Percentiles rank a stretch among this genome's conserved stretches.
These are phyloP conservation scores for Neotoxoptera formosana DNA, from an alignment of 1,140 invertebrate genomes.

Conservation along the genomic window DNA sequence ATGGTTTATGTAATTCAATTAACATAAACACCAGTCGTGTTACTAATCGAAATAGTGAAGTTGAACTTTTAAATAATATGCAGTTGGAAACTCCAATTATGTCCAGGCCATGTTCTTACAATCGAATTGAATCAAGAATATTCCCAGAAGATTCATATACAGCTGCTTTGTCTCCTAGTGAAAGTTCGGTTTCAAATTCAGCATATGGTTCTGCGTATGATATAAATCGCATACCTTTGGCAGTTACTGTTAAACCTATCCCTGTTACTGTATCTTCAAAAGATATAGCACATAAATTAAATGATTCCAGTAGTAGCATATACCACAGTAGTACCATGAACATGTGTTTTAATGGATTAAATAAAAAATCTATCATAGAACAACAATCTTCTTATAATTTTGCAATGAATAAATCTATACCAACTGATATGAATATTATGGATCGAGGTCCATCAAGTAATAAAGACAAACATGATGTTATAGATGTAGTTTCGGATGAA, in stretches of 20 bases:
- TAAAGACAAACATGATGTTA: background rate
- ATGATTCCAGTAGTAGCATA: background rate
- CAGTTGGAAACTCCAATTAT: slow-evolving; percentile 15
- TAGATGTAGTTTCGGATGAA: slow-evolving; percentile 10
- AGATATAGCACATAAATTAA: background rate
- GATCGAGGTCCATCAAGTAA: background rate
- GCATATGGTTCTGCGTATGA: background rate
- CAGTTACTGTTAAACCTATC: slow-evolving; percentile 9
- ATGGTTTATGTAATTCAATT: slow-evolving; percentile 27
- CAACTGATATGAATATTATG: background rate
- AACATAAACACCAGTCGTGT: background rate
- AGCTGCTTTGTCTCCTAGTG: slow-evolving; percentile 11
- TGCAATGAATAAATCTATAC: background rate
- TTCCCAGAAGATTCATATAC: background rate
- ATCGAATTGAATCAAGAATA: slow-evolving; percentile 7
- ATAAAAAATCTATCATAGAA: background rate
- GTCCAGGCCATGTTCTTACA: background rate
- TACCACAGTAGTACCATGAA: background rate
- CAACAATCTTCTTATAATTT: slow-evolving; percentile 14
- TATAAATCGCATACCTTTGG: background rate
- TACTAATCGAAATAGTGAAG: background rate
- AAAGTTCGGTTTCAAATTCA: slow-evolving; percentile 35
- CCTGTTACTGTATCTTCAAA: background rate
- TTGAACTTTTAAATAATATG: slow-evolving; percentile 20
- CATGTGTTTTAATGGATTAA: background rate